phyloP scores from a whole-genome alignment of 92 coral and sea anemone species.

The Palythoa heliodiscus region DNA sequence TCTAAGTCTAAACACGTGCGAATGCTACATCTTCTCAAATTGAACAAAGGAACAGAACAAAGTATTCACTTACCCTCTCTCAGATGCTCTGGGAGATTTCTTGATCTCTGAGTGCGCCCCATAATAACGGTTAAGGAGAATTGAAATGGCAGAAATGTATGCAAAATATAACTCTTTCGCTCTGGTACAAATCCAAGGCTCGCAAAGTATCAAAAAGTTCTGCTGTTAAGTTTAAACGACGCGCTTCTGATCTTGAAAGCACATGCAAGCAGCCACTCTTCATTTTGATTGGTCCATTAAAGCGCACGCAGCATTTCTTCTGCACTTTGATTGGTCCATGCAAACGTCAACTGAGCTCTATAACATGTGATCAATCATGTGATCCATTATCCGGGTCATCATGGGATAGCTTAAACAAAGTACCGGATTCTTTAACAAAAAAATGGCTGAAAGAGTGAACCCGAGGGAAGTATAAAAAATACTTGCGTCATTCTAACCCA shows the following conservation, averaged over 20 bases:
- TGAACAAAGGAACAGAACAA: not conserved
- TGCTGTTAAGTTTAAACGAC: not conserved
- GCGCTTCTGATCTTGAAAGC: conserved; percentile 6
- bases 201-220: not conserved
- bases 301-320: not conserved
- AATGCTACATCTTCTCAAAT: not conserved
- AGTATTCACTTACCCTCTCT: conserved; percentile 5
- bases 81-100: conserved; percentile 2
- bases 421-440: not conserved
- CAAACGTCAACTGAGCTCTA: not conserved
- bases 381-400: conserved; percentile 20
- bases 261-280: not conserved
- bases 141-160: not conserved
- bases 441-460: conserved; percentile 19
- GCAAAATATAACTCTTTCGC: not conserved
- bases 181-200: not conserved
- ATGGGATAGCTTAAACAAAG: conserved; percentile 11
- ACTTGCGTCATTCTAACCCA: conserved; percentile 16
- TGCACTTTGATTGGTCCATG: conserved; percentile 1
- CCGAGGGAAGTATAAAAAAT: not conserved
- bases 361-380: not conserved
- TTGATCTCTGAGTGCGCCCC: not conserved
- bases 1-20: not conserved
- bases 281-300: not conserved
- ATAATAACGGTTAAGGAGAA: not conserved